Conservation (phyloP, 2,113 vertebrate genomes). For the Pollachius pollachius region DNA sequence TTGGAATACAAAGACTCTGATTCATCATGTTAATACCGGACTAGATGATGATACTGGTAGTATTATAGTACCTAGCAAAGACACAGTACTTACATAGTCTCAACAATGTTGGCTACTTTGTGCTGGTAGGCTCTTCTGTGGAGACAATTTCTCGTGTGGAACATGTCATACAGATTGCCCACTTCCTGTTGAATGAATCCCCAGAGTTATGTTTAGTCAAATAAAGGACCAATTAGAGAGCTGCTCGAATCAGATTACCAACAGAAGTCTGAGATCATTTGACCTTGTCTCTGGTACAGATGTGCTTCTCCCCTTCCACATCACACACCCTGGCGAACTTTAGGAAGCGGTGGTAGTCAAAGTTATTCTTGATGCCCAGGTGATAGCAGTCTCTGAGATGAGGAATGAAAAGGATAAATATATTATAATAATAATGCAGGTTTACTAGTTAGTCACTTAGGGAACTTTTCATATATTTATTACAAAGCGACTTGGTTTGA, state of each 20-base stretch:
- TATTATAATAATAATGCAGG: too few species aligned
- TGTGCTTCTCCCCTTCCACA: slow-evolving; percentile 74
- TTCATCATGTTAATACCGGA: too few species aligned
- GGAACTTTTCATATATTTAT: too few species aligned
- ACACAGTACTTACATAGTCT: slow-evolving; percentile 84
- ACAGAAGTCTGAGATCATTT: neutral
- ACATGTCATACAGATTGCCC: slow-evolving; percentile 92
- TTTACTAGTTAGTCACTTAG: too few species aligned
- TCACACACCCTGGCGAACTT: slow-evolving; percentile 89
- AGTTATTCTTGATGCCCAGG: slow-evolving; percentile 92
- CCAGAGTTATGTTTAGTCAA: neutral
- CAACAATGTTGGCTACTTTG: slow-evolving; percentile 88
- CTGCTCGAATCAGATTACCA: neutral
- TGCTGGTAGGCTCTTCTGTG: slow-evolving; percentile 95
- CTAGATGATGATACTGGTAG: too few species aligned
- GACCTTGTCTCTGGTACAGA: slow-evolving; percentile 94
- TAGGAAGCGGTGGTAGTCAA: slow-evolving; percentile 86
- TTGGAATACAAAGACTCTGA: neutral
- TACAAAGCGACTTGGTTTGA: too few species aligned
- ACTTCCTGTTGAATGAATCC: slow-evolving; percentile 76
- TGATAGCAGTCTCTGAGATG: slow-evolving; percentile 87
- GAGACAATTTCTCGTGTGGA: slow-evolving; percentile 87
- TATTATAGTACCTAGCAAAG: neutral
- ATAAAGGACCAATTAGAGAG: neutral
- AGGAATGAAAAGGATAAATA: neutral